Evolutionary conservation across 2,113 vertebrate genomes (phyloP), one percentile per base, ranked within the genome.

Genomic region (Suricata suricatta): DNA sequence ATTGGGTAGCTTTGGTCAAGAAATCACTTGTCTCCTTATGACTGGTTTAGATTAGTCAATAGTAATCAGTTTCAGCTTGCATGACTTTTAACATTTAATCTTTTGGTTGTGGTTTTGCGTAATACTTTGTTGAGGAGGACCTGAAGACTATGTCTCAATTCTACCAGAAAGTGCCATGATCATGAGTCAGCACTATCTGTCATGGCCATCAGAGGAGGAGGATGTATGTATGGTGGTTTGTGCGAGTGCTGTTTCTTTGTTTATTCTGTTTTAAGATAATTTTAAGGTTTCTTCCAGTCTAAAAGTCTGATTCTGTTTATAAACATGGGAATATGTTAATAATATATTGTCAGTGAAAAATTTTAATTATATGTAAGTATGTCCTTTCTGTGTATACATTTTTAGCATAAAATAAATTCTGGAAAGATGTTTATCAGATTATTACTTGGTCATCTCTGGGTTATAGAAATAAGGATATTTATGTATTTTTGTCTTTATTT

Each of bases 401-500:
- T 86, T 93, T 81, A 91, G 27, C 31, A 83, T 69, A 87, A 60
- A 91, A 83, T 82, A 83, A 72, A 5, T 72, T 76, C 79, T 79
- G 15, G 33, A 77, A 77, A 94, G 31, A 83, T 71, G 44, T 17
- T 96, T 25, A 88, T 83, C 44, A 33, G 52, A 54, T 89, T 72
- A 21, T 69, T 91, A 88, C 69, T 7, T 76, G 54, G 72, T 90
- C 38, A 66, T 90, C 5, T 93, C 66, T 82, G 41, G 60, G 33
- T 77, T 38, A 33, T 85, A 57, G 52, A 72, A 87, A 88, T 93
- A 80, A 93, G 52, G 19, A 83, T 57, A 6, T 72, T 93, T 71
- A 31, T 77, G 57, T 52, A 74, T 63, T 94, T 97, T 96, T 57
- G 80, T 90, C 85, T 85, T 79, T 63, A 19, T 93, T 96, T 97